Base-by-base conservation (phyloP, 37 sponge, comb jelly and placozoan species). In the Halichondria panicea region DNA sequence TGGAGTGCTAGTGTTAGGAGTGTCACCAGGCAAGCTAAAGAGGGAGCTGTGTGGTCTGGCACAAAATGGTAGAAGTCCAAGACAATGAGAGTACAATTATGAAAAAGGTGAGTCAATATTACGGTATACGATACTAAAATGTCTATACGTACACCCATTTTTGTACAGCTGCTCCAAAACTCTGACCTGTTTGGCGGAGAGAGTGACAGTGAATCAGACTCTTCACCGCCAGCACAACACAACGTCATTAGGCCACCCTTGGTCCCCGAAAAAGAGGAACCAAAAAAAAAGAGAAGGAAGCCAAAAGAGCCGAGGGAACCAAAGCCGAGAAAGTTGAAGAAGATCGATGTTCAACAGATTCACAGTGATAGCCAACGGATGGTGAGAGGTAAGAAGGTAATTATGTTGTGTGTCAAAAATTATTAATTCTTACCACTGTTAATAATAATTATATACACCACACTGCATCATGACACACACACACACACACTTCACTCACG, bases 341-440 rank as follows among this genome's bases (percentile, higher is more conserved):
- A 91, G 71, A 52, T 59, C n/a, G 88, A 86, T 37, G 34, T 74
- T 33, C 39, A 67, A 5, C 35, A 63, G 30, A 68, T 91, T 36
- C 83, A 83, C 70, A 86, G 87, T 70, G 88, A 91, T 18, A 70
- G 84, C 38, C 92, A 91, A 71, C 78, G 75, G 52, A 39, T 91
- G 24, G 39, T 91, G 9, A 42, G 92, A 79, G 88, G 92, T 91
- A 35, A 34, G 64, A 32, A n/a, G 21, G 61, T 61, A 36, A 11
- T 21, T 28, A 9, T 36, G 40, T n/a, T 11, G 66, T 36, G 11
- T 32, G 19, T 41, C 12, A 38, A 19, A 4, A 5, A 4, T 25
- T 44, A 31, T 24, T 5, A 18, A 9, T 50, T 18, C 33, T 13
- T 52, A 11, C 55, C 4, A 18, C 36, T 50, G 33, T 50, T 55